Conservation (phyloP, 2,797 vertebrate species). For the Semotilus atromaculatus region DNA sequence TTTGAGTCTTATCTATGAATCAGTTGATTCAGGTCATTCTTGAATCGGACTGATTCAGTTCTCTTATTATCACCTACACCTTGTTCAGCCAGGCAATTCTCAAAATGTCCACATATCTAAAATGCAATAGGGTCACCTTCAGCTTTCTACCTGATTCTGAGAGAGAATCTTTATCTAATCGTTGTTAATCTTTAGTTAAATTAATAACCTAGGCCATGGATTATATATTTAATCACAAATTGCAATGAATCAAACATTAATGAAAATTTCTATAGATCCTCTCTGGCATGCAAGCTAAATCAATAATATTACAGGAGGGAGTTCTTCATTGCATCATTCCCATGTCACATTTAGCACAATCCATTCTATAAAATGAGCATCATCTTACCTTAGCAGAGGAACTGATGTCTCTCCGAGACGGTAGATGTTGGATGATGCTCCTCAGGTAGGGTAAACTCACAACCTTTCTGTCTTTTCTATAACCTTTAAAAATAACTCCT, state of each 20-base stretch:
- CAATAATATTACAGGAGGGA: not conserved
- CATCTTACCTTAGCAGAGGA: conserved; percentile 36
- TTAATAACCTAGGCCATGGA: not conserved
- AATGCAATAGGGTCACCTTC: conserved; percentile 9
- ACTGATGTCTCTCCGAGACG: conserved; percentile 12
- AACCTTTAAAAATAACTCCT: conserved; percentile 59
- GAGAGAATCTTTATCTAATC: conserved; percentile 3
- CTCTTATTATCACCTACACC: not conserved
- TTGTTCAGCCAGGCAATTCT: too few species aligned
- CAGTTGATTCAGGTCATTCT: not conserved
- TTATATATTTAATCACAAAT: not conserved
- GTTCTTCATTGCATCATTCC: not conserved
- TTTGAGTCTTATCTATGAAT: not conserved
- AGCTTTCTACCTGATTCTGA: conserved; percentile 2
- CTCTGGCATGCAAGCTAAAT: not conserved
- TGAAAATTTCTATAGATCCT: not conserved
- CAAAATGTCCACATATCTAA: not conserved
- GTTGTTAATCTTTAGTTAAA: not conserved
- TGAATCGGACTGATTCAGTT: not conserved
- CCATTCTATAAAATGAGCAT: not conserved
- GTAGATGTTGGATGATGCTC: conserved; percentile 26
- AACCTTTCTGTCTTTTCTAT: conserved; percentile 57
- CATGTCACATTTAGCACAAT: not conserved
- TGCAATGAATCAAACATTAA: conserved; percentile 4
- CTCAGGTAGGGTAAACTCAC: conserved; percentile 38